These are phyloP conservation scores for Gallinago stenura DNA, from an alignment of 2,797 vertebrate species.

Conservation along the genomic window DNA sequence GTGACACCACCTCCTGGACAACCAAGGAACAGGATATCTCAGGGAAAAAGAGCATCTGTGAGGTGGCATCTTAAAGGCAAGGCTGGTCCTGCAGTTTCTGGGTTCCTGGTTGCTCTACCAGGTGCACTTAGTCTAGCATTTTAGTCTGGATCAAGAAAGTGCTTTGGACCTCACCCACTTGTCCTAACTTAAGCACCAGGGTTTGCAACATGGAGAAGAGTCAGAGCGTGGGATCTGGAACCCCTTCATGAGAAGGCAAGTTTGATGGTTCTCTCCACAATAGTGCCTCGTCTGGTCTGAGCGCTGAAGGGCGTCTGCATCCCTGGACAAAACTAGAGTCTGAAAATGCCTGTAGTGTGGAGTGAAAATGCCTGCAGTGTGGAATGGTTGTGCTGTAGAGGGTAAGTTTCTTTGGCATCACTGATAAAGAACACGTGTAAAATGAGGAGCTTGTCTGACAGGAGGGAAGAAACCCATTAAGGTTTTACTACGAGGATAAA, in stretches of 20 bases:
- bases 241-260: rapidly evolving
- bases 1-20: not conserved
- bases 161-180: not conserved
- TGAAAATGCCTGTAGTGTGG: rapidly evolving
- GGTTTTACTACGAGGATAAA: not conserved
- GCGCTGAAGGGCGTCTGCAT: not conserved
- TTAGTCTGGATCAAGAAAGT: not conserved
- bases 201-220: not conserved
- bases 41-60: rapidly evolving
- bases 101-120: rapidly evolving
- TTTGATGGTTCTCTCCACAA: not conserved
- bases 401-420: not conserved
- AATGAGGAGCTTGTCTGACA: not conserved
- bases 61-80: not conserved
- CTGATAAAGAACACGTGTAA: not conserved
- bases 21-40: not conserved
- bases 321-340: not conserved
- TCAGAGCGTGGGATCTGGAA: not conserved
- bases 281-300: not conserved
- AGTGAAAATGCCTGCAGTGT: rapidly evolving
- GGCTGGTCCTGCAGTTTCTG: not conserved
- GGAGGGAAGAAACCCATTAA: not conserved
- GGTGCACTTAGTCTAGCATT: not conserved
- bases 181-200: not conserved
- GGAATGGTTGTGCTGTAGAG: not conserved